Conservation (phyloP, 2,113 vertebrate genomes). For the Hystrix brachyura region DNA sequence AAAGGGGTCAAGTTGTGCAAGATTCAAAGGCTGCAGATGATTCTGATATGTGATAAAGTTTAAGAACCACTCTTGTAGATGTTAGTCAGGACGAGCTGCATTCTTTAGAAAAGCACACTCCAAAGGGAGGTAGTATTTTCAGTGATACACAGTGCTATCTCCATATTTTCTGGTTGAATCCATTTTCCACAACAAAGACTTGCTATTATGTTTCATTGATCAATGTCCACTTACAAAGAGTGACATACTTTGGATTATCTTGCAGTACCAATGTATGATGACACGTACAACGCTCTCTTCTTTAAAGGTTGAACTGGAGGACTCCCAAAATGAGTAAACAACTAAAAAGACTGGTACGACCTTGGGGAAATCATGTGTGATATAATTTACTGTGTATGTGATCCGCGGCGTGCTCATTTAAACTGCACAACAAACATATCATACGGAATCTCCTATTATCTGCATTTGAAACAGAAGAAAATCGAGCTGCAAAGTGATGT, state of each 20-base stretch:
- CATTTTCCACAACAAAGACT: not conserved
- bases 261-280: rapidly evolving
- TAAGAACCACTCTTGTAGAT: not conserved
- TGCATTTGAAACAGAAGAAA: not conserved
- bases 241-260: rapidly evolving
- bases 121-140: rapidly evolving
- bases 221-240: not conserved
- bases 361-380: rapidly evolving
- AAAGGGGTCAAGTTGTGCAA: rapidly evolving
- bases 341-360: rapidly evolving
- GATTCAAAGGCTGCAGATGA: too few relatives aligned
- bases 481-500: rapidly evolving
- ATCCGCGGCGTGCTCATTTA: rapidly evolving
- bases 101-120: not conserved
- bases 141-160: not conserved
- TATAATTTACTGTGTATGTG: rapidly evolving
- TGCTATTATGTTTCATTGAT: too few relatives aligned
- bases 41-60: rapidly evolving
- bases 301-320: not conserved
- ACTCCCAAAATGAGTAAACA: not conserved
- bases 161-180: not conserved
- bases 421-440: rapidly evolving
- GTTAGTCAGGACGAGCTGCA: too few relatives aligned
- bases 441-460: rapidly evolving
- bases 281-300: not conserved